phyloP scores from a whole-genome alignment of 2,797 vertebrate species.

The Pachyuromys duprasi region DNA sequence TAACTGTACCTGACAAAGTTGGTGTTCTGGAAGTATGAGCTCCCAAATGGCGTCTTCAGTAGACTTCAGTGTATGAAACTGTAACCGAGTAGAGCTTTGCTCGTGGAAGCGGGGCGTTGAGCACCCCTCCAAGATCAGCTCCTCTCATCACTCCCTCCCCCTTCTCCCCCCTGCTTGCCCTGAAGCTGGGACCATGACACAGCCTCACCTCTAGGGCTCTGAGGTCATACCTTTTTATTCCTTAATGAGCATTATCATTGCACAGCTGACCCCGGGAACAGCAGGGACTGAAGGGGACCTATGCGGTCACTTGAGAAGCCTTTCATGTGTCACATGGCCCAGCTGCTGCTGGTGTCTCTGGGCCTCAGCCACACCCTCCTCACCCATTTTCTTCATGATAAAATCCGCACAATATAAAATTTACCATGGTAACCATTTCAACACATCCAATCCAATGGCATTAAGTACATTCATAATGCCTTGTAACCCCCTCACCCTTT shows the following conservation, averaged over 20 bases:
- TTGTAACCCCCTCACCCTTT: not conserved
- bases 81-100: no score
- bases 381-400: not conserved
- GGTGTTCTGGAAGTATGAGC: not conserved
- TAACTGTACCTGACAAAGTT: not conserved
- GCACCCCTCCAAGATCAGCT: not conserved
- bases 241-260: not conserved
- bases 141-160: not conserved
- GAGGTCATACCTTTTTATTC: not conserved
- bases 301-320: not conserved
- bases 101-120: not conserved
- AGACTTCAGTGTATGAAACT: not conserved
- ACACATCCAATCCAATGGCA: not conserved
- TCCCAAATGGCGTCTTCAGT: not conserved
- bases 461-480: not conserved
- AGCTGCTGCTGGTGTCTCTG: not conserved
- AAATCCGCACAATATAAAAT: not conserved
- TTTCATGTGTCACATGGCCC: not conserved
- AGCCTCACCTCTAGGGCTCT: not conserved
- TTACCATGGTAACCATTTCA: not conserved
- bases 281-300: not conserved
- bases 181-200: not conserved
- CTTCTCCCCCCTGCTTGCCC: not conserved
- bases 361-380: no score
- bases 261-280: not conserved